Conservation (phyloP, 2,888 invertebrate species). For the Lacanobia wlatinum region DNA sequence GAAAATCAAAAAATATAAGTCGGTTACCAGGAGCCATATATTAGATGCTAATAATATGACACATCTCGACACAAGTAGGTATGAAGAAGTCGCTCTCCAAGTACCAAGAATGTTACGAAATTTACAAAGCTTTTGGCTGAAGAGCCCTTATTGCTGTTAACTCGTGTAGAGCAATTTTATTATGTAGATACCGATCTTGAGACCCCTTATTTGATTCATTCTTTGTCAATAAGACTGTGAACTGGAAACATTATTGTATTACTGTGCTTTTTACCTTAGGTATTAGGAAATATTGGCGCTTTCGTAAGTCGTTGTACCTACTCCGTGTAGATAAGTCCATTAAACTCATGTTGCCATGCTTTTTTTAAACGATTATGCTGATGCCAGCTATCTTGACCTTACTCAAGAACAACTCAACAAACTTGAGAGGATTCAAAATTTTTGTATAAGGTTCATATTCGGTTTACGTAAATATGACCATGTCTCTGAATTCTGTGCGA, state of each 20-base stretch:
- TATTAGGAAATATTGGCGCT: constrained; percentile 2
- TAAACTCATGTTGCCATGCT: too few relatives aligned
- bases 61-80: not conserved
- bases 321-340: not conserved
- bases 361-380: too few relatives aligned
- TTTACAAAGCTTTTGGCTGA: constrained; percentile 9
- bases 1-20: too few relatives aligned
- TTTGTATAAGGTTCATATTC: too few relatives aligned
- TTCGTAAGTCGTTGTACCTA: not conserved
- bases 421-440: too few relatives aligned
- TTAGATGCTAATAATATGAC: not conserved
- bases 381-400: too few relatives aligned
- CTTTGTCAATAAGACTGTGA: constrained; percentile 15
- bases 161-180: constrained; percentile 36
- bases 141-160: constrained; percentile 42
- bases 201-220: constrained; percentile 11
- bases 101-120: not conserved
- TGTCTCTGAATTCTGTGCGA: too few relatives aligned
- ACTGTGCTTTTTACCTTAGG: not conserved
- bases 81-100: constrained; percentile 4
- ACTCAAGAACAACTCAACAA: too few relatives aligned
- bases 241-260: constrained; percentile 10
- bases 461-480: too few relatives aligned
- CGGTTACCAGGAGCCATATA: not conserved
- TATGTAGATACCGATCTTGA: constrained; percentile 19